A percentile compares a stretch with the other conserved stretches of the same genome.
Conservation (phyloP, 2,888 invertebrate genomes). For the Drosophila affinis region DNA sequence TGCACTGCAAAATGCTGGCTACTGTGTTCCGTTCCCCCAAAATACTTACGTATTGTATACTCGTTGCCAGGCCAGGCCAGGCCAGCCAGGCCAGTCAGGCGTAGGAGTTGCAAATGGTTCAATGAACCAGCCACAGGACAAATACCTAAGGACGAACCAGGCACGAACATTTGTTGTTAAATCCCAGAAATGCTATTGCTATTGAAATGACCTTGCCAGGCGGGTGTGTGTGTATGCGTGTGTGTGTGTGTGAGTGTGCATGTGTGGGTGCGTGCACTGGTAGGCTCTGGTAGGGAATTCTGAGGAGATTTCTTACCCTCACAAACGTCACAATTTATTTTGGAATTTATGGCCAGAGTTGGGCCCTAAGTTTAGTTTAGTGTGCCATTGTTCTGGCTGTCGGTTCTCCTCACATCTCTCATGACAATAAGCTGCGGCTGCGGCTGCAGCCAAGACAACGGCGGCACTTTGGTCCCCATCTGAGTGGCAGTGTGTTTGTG, state of each 20-base stretch:
- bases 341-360: conserved; percentile 62
- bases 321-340: conserved; percentile 55
- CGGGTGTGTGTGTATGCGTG: neutral
- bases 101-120: conserved; percentile 66
- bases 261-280: neutral
- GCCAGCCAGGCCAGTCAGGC: conserved; percentile 27
- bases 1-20: conserved; percentile 68
- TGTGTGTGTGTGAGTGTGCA: neutral
- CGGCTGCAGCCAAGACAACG: conserved; percentile 39
- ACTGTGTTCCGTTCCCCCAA: conserved; percentile 64
- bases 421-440: conserved; percentile 68
- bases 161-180: no score
- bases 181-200: conserved; percentile 1
- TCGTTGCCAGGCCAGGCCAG: conserved; percentile 1
- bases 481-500: conserved; percentile 3
- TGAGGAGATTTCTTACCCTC: conserved; percentile 27
- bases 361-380: conserved; percentile 67
- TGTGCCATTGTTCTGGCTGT: conserved; percentile 74
- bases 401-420: conserved; percentile 66
- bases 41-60: conserved; percentile 4
- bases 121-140: conserved; percentile 52
- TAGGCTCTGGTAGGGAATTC: conserved; percentile 21
- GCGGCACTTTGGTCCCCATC: conserved; percentile 41
- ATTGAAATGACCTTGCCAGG: conserved; percentile 34
- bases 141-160: conserved; percentile 1